Evolutionary conservation across 2,113 vertebrate species (phyloP).

Genomic region (Crypturellus undulatus): DNA sequence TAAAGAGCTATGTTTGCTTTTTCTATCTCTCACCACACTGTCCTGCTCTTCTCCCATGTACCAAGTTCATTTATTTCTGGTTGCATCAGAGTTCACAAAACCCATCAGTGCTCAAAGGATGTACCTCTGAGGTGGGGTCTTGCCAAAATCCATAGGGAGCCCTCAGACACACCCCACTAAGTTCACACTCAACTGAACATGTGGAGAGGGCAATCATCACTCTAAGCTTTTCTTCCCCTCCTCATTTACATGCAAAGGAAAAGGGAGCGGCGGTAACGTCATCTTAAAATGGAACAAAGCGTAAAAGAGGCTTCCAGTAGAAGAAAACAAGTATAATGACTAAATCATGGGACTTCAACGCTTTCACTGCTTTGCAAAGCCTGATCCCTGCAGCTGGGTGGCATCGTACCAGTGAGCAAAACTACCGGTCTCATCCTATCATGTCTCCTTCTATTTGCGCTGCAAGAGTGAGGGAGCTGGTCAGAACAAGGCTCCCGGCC

Average conservation of each 20-base stretch:
- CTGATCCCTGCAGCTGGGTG: not conserved
- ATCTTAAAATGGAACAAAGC: not conserved
- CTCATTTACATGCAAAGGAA: not conserved
- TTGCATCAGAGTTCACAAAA: not conserved
- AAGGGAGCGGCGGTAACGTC: not conserved
- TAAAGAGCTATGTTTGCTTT: not conserved
- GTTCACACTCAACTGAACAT: not conserved
- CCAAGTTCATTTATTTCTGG: not conserved
- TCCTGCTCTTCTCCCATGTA: not conserved
- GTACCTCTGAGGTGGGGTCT: not conserved
- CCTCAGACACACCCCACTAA: not conserved
- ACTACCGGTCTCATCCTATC: slow-evolving; percentile 44
- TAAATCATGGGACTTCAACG: slow-evolving; percentile 18
- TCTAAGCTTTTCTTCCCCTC: not conserved
- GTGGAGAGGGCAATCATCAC: not conserved
- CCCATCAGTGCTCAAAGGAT: rapidly evolving
- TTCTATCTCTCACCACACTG: not conserved
- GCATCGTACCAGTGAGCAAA: slow-evolving; percentile 24
- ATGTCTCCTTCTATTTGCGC: slow-evolving; percentile 27
- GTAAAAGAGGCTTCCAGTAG: not conserved
- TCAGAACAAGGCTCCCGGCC: slow-evolving; percentile 44
- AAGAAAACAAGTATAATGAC: not conserved
- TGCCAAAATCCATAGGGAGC: not conserved
- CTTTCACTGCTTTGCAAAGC: not conserved
- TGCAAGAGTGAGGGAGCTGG: slow-evolving; percentile 38